phyloP scores from a whole-genome alignment of 2,888 invertebrate species.

The Stramonita haemastoma region DNA sequence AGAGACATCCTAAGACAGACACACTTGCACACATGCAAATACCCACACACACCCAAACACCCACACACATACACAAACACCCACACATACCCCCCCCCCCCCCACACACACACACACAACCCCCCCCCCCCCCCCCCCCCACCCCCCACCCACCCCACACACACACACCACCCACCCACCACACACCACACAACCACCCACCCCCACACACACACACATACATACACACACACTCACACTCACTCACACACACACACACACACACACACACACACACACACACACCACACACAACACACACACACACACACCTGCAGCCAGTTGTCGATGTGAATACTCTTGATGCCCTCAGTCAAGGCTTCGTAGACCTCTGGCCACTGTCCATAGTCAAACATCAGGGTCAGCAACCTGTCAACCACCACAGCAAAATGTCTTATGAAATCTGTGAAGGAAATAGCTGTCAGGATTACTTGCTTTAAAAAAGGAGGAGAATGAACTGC shows the following conservation, averaged over 20 bases:
- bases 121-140: too few species aligned
- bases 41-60: conserved; percentile 68
- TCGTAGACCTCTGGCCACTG: conserved; percentile 95
- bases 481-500: not conserved
- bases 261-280: not conserved
- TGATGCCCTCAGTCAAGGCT: conserved; percentile 93
- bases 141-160: too few species aligned
- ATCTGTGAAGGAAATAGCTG: too few species aligned
- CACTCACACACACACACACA: not conserved
- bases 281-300: not conserved
- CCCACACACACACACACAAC: conserved; percentile 4
- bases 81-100: too few species aligned
- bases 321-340: conserved; percentile 96
- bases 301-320: conserved; percentile 88
- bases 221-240: not conserved
- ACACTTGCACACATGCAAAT: conserved; percentile 82
- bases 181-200: not conserved
- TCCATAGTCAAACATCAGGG: conserved; percentile 98
- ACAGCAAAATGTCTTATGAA: not conserved
- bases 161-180: not conserved
- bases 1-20: not conserved
- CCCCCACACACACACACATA: not conserved
- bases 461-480: too few species aligned
- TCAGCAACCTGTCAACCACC: conserved; percentile 84
- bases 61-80: conserved; percentile 81